Evolutionary conservation across 2,888 invertebrate genomes (phyloP), one percentile per base, ranked within the genome.

Genomic region (Bugulina stolonifera): DNA sequence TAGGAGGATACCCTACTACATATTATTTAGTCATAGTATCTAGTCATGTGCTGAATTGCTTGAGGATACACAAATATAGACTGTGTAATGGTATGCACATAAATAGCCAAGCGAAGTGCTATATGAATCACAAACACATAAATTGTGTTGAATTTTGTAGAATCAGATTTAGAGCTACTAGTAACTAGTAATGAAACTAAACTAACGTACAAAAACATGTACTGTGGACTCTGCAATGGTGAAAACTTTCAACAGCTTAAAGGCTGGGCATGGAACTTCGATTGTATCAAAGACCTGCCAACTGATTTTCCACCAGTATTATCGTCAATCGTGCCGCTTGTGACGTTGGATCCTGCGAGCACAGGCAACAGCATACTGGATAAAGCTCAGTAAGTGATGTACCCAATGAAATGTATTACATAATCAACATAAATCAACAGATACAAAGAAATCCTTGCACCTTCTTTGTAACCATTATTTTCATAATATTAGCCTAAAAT

Each of bases 201-300:
- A 25, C 32, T 64, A 3, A 64, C 64, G 1, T 64, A 64, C 64
- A 64, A 64, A 27, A 64, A 64, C 64, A 64, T 64, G 29, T 64
- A 64, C 32, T 64, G 64, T 27, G 64, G 64, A 3, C 64, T 64
- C 64, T 64, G 64, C n/a, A 64, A 64, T 32, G 32, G 64, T 10
- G 64, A 64, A 27, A 64, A 27, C 14, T 64, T 64, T 64, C 29
- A 64, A 14, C 2, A 64, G 2, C 64, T 64, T 14, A 64, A 25
- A 32, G 25, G 25, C 27, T 64, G 64, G 64, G 22, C 64, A 2
- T 32, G 29, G 32, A 64, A 27, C 34, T 64, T 25, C 32, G 64
- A 64, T n/a, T 64, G 64, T 27, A 43, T 43, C 18, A 18, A 43
- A 5, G 18, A 43, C 18, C 5, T 43, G 5, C 43, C 43, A 5